phyloP scores from a whole-genome alignment of 1,140 invertebrate species.

The Theocolax elegans region DNA sequence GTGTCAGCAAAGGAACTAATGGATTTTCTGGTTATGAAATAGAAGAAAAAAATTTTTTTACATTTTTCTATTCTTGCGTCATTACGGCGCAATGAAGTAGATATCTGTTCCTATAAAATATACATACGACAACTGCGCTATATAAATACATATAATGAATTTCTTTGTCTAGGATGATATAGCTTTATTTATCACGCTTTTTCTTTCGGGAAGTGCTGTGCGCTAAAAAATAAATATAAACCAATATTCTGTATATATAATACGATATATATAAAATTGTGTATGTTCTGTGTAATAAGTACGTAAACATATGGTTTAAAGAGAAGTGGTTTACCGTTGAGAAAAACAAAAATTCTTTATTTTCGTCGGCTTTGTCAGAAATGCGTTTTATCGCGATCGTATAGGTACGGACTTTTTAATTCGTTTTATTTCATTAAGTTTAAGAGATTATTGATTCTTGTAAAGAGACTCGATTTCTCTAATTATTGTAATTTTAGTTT shows the following conservation, averaged over 20 bases:
- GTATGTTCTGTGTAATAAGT: conserved; percentile 7
- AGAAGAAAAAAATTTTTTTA: conserved; percentile 4
- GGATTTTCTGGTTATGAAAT: neutral
- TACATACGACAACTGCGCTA: neutral
- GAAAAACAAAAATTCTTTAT: too few relatives aligned
- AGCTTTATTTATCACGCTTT: conserved; percentile 17
- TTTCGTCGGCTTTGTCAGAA: too few relatives aligned
- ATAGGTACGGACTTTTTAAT: too few relatives aligned
- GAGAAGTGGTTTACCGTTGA: too few relatives aligned
- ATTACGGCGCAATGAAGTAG: neutral
- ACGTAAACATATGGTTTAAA: conserved; percentile 17
- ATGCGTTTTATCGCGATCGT: too few relatives aligned
- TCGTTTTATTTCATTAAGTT: too few relatives aligned
- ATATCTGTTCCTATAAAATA: conserved; percentile 21
- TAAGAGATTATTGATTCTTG: too few relatives aligned
- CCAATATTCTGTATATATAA: too few relatives aligned
- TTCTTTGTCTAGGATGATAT: neutral
- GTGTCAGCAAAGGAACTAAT: neutral
- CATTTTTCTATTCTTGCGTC: conserved; percentile 8
- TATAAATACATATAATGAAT: too few relatives aligned
- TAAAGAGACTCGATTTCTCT: too few relatives aligned
- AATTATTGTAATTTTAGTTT: too few relatives aligned
- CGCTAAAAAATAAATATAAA: too few relatives aligned
- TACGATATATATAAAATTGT: conserved; percentile 37
- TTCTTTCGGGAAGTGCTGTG: conserved; percentile 17